Conservation (phyloP, 2,888 invertebrate genomes). For the Macrosiphum euphorbiae region DNA sequence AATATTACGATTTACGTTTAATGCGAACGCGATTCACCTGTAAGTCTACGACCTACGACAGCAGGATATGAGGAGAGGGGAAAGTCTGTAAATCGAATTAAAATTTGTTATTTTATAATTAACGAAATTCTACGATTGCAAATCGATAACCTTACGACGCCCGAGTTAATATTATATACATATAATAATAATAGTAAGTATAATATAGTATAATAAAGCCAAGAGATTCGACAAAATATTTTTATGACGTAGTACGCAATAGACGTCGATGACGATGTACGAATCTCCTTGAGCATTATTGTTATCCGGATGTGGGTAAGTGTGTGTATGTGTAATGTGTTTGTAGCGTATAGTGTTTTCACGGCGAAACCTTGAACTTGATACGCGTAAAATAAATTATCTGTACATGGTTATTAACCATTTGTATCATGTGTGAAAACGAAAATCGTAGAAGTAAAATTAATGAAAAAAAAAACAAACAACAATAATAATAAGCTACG, state of each 20-base stretch:
- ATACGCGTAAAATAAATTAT: conserved; percentile 19
- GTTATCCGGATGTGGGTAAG: conserved; percentile 18
- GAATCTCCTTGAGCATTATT: background rate
- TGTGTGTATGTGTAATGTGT: background rate
- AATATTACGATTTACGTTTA: conserved; percentile 10
- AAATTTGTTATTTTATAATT: background rate
- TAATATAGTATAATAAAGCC: background rate
- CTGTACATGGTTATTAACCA: background rate
- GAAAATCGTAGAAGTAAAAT: background rate
- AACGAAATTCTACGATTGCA: background rate
- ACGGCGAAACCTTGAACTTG: conserved; percentile 45
- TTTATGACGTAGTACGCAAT: background rate
- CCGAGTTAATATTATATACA: background rate
- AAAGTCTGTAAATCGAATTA: background rate
- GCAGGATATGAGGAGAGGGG: background rate
- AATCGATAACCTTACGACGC: background rate
- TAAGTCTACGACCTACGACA: background rate
- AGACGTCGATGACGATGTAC: background rate
- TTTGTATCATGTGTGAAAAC: conserved; percentile 5
- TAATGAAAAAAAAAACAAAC: background rate
- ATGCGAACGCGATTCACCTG: conserved; percentile 23
- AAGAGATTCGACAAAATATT: background rate
- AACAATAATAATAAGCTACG: background rate
- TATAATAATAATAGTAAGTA: background rate
- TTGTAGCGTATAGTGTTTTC: background rate